Evolutionary conservation across 2,113 vertebrate genomes (phyloP).

Genomic region (Muntiacus muntjak): DNA sequence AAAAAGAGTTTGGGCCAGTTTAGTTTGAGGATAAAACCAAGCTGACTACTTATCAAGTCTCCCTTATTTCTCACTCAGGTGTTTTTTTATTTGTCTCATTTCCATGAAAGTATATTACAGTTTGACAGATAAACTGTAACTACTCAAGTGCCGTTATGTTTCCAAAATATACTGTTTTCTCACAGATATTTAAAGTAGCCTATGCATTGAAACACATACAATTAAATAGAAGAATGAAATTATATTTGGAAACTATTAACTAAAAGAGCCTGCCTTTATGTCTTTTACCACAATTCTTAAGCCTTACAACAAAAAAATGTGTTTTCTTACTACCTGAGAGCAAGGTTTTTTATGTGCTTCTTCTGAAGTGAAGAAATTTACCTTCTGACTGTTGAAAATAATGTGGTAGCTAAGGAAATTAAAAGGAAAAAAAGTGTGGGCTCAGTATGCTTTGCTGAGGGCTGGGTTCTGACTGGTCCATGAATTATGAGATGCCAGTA

Average conservation of each 20-base stretch:
- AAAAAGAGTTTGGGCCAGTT: neutral
- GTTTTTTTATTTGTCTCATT: conserved; percentile 8
- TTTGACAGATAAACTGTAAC: neutral
- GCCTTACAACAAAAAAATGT: neutral
- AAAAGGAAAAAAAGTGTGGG: conserved; percentile 4
- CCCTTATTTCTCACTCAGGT: neutral
- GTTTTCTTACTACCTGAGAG: conserved; percentile 16
- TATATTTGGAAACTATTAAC: conserved; percentile 35
- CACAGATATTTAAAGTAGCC: neutral
- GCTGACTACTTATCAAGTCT: neutral
- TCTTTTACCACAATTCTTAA: neutral
- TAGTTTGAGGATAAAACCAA: neutral
- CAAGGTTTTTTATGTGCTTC: conserved; percentile 23
- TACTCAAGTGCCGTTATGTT: neutral
- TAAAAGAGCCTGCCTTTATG: neutral
- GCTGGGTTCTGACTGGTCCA: conserved; percentile 56
- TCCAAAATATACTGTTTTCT: conserved; percentile 31
- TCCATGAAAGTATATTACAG: neutral
- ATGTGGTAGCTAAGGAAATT: conserved; percentile 25
- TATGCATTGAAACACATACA: neutral
- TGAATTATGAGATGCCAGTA: conserved; percentile 70
- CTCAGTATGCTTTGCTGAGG: neutral
- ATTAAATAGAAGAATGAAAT: conserved; percentile 41
- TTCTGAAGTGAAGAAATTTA: conserved; percentile 35
- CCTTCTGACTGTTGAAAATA: conserved; percentile 32